Evolutionary conservation across 2,888 invertebrate genomes (phyloP).

Genomic region (Phortica magna): DNA sequence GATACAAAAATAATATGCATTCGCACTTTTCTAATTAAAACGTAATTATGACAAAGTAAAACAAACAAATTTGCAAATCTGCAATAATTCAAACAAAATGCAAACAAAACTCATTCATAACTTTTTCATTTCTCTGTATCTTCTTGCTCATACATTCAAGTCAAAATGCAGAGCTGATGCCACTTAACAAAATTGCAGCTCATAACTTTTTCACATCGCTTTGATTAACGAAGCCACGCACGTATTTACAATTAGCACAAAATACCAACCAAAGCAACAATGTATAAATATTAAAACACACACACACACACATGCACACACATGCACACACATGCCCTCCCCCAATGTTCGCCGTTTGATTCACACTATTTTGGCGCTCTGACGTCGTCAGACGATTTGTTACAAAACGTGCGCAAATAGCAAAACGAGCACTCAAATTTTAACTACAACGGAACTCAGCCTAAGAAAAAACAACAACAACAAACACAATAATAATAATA

Average conservation of each 20-base stretch:
- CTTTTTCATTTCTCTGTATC: background rate
- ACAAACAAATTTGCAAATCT: too few relatives aligned
- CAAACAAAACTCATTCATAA: background rate
- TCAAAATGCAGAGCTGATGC: too few relatives aligned
- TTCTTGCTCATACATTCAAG: background rate
- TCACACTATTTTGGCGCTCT: constrained; percentile 15
- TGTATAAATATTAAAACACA: background rate
- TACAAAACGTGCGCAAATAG: constrained; percentile 42
- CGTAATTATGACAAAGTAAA: too few relatives aligned
- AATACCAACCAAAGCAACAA: constrained; percentile 4
- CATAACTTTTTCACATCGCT: background rate
- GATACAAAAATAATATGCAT: too few relatives aligned
- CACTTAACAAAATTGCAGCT: background rate
- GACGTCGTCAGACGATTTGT: constrained; percentile 23
- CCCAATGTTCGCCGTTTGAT: background rate
- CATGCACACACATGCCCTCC: too few relatives aligned
- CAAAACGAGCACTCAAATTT: constrained; percentile 54
- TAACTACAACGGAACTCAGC: constrained; percentile 42
- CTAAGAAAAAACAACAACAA: constrained; percentile 43
- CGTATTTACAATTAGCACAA: constrained; percentile 20
- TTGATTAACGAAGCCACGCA: background rate
- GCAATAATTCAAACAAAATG: too few relatives aligned
- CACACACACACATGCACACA: background rate
- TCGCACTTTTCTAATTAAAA: too few relatives aligned
- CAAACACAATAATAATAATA: constrained; percentile 34